Conservation (phyloP, 2,888 invertebrate genomes). For the Caenorhabditis wallacei region DNA sequence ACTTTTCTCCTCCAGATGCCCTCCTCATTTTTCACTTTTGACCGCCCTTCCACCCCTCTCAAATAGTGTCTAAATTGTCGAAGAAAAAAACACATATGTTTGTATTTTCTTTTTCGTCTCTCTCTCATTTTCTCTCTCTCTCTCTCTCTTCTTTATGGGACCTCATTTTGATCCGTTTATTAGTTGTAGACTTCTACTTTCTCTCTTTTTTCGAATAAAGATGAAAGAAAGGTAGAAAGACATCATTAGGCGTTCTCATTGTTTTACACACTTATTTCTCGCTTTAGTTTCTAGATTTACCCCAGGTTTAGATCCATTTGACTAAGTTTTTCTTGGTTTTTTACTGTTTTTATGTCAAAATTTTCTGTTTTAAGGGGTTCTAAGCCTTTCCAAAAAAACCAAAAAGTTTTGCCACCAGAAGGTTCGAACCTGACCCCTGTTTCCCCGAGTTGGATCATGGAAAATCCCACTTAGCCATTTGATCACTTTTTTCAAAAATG, state of each 20-base stretch:
- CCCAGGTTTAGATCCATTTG: neutral
- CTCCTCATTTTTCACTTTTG: slow-evolving; percentile 16
- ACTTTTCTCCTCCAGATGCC: slow-evolving; percentile 11
- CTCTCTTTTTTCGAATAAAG: neutral
- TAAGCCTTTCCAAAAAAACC: no score
- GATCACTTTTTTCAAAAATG: no score
- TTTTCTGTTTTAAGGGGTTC: no score
- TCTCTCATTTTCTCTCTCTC: neutral
- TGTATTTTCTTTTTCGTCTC: neutral
- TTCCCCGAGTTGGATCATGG: no score
- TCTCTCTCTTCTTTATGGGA: slow-evolving; percentile 20
- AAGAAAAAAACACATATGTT: slow-evolving; percentile 15
- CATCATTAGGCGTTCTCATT: neutral
- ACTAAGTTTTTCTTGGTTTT: no score
- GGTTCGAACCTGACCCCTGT: no score
- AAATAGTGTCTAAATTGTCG: slow-evolving; percentile 5
- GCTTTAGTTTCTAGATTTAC: no score
- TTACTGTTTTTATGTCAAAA: neutral
- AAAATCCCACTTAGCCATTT: no score
- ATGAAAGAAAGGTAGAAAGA: neutral
- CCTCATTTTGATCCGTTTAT: slow-evolving; percentile 25
- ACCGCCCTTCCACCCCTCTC: neutral
- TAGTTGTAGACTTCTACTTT: slow-evolving; percentile 13
- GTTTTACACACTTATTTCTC: neutral
- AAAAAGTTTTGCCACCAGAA: no score